A percentile compares a stretch with the other conserved stretches of the same genome.
These are phyloP conservation scores for Physella acuta DNA, from an alignment of 1,140 invertebrate genomes.

Conservation along the genomic window DNA sequence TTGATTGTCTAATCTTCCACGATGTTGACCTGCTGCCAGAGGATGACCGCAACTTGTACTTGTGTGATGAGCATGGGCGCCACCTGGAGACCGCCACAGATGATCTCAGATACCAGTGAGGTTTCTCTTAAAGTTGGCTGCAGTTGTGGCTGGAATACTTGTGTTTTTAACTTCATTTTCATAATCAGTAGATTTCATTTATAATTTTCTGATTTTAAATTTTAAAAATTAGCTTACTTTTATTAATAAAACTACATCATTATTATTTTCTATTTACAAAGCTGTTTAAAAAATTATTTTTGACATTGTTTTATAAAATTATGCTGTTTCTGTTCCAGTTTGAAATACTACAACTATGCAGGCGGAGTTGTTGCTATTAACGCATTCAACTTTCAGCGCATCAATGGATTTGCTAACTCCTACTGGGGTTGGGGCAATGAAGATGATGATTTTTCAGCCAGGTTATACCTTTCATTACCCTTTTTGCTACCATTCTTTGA, in stretches of 20 bases:
- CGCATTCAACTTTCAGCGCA: constrained; percentile 68
- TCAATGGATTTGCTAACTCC: constrained; percentile 91
- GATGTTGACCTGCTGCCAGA: constrained; percentile 57
- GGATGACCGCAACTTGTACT: constrained; percentile 54
- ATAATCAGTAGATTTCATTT: neutral
- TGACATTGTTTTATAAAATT: too few relatives aligned
- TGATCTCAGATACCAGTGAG: constrained; percentile 56
- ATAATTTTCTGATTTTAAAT: neutral
- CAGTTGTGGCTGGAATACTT: neutral
- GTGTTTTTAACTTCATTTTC: neutral
- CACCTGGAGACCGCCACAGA: constrained; percentile 55
- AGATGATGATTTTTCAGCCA: constrained; percentile 58
- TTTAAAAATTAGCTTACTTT: too few relatives aligned
- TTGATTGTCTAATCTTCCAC: constrained; percentile 58
- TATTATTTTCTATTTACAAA: too few relatives aligned
- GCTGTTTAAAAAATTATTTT: too few relatives aligned
- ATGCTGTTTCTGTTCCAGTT: constrained; percentile 37
- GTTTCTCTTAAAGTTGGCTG: constrained; percentile 19
- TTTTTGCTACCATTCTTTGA: too few relatives aligned
- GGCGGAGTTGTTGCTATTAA: constrained; percentile 56
- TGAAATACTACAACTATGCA: constrained; percentile 56
- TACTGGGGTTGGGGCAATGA: constrained; percentile 79
- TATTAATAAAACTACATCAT: too few relatives aligned
- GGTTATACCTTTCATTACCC: constrained; percentile 39
- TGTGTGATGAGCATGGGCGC: constrained; percentile 51